Evolutionary conservation across 1,140 invertebrate genomes (phyloP), one percentile per base, ranked within the genome.

Genomic region (Globodera ellingtonae): DNA sequence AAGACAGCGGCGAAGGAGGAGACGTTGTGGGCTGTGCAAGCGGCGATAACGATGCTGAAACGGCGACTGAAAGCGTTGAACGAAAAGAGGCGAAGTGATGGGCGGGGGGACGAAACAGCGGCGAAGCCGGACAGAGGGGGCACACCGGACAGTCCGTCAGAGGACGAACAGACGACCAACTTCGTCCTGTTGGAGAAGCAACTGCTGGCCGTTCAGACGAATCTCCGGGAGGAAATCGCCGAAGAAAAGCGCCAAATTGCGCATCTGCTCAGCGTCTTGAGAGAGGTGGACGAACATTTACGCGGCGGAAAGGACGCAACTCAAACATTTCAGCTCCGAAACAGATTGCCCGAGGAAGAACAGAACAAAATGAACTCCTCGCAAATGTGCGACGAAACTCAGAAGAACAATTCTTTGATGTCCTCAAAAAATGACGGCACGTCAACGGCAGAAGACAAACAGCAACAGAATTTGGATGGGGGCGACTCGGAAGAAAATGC

Each of bases 131-230:
- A 15, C 46, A 3, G 8, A 21, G 56, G 15, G 18, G 56, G 56
- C 56, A 62, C 70, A 59, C 5, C 48, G 44, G 56, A 65, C 21
- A 77, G 8, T 48, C 47, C 48, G 62, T 62, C 65, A 21, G 65
- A 24, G 62, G 10, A 62, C 56, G 47, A 52, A 24, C 50, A 77
- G 6, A 69, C 18, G 35, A 67, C 46, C 18, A 78, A 84, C 21
- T 44, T 84, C 4, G 75, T n/a, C 15, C 84, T 85, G 66, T 8
- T 85, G 4, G 84, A 85, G 72, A 85, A 85, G 72, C 84, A 85
- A 69, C 62, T 85, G 66, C 35, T 85, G 10, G 84, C 85, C 66
- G 50, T 76, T 10, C 86, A 86, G 59, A 85, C 52, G 50, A 65
- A 73, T 15, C 78, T 85, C 21, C 62, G 74, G 13, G 62, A 85